Evolutionary conservation across 2,888 invertebrate species (phyloP), one percentile per base, ranked within the genome.

Genomic region (Gari tellinella): DNA sequence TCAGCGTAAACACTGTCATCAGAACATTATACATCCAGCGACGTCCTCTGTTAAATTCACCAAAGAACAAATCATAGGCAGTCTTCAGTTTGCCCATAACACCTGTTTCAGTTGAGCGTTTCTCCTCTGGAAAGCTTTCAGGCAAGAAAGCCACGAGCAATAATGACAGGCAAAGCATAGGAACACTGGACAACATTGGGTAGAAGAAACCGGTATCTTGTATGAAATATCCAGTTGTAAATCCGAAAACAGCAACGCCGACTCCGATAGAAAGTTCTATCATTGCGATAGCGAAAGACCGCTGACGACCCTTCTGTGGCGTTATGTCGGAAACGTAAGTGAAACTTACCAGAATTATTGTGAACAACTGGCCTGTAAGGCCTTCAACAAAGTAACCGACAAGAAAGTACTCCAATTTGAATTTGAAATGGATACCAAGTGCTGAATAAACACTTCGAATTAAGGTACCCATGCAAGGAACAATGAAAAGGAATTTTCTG

Each of bases 321-420:
- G 81, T 82, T 5, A 75, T 48, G 31, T 83, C 81, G 1, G 80
- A 73, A 1, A 72, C 65, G 48, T 80, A 77, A 5, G 81, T 72
- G 48, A 82, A 76, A 12, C 70, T 46, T 5, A 72, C 80, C 10
- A 77, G 56, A 10, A 83, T 46, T n/a, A 78, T 49, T 8, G 65
- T 70, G 46, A 67, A 67, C 63, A 74, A 63, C n/a, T 73, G 72
- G 0, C 83, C 85, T 15, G 76, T 79, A 1, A 61, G 19, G 2
- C 81, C 85, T 26, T 84, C 81, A 0, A 82, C 19, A 40, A 76
- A 48, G 31, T 58, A 56, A 15, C 66, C 74, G 19, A 73, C 69
- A 10, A 81, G n/a, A 23, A 78, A 72, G 49, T 43, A 65, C 19
- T 62, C 37, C 4, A 81, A 48, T 43, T 72, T 56, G 10, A 79